Evolutionary conservation across 30 jellyfish, hydroid and myxozoan species (phyloP), one percentile per base, ranked within the genome.

Genomic region (Sanderia malayensis): DNA sequence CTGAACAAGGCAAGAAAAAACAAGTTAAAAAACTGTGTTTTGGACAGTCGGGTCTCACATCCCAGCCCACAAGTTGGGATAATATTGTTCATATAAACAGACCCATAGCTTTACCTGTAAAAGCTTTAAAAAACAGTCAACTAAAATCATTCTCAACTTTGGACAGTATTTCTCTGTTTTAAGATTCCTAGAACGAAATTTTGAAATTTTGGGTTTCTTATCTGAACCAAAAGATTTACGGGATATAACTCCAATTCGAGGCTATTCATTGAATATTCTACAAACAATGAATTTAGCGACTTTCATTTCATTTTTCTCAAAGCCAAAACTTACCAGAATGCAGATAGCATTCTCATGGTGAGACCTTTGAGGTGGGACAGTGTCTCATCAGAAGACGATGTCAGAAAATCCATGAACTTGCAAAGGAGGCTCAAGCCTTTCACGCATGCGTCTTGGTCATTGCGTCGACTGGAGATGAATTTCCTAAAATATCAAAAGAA

Each of bases 81-180:
- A n/a, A n/a, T n/a, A n/a, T n/a, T n/a, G n/a, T n/a, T n/a, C n/a
- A n/a, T n/a, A n/a, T n/a, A n/a, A n/a, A n/a, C n/a, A n/a, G n/a
- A n/a, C n/a, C n/a, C n/a, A n/a, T n/a, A n/a, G n/a, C n/a, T n/a
- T n/a, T 63, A 76, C 87, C 74, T 76, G 47, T 75, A 76, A 9
- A 21, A 76, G 69, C 57, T 62, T 68, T 4, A 45, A 71, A 33
- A 76, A 33, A 25, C 87, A 76, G 26, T 76, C 67, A n/a, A 62
- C 61, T 29, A 76, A 44, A 73, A 44, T 31, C 49, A 76, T 21
- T 2, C 87, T 71, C 9, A 76, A 79, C 2, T 0, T 34, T 18
- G 87, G 80, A 15, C 71, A 76, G 46, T 76, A 76, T 46, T 63
- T 76, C 26, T 76, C 80, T 26, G 46, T 68, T 52, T 73, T 47